These are phyloP conservation scores for Ephialtes manifestator DNA, from an alignment of 2,888 invertebrate genomes.

Conservation along the genomic window DNA sequence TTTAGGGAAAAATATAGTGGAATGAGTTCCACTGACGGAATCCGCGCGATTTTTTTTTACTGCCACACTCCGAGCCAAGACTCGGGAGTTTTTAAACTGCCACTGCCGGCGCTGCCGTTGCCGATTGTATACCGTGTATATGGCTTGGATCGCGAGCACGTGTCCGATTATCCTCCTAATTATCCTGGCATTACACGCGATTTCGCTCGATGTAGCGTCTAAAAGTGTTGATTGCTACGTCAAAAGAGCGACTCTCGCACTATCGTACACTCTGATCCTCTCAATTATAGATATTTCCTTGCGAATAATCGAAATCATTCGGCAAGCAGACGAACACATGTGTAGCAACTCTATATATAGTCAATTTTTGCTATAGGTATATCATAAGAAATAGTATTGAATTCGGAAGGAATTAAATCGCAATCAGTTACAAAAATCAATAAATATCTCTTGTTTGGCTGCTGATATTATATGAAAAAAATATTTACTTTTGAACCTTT, in stretches of 20 bases:
- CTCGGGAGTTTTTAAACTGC: slow-evolving; percentile 47
- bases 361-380: not conserved
- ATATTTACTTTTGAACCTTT: too few relatives aligned
- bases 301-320: slow-evolving; percentile 33
- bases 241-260: slow-evolving; percentile 61
- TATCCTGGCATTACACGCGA: slow-evolving; percentile 79
- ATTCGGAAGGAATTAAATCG: too few relatives aligned
- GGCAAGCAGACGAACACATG: not conserved
- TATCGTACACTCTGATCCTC: slow-evolving; percentile 49
- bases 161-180: slow-evolving; percentile 78
- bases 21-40: slow-evolving; percentile 65
- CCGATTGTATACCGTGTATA: slow-evolving; percentile 37
- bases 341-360: not conserved
- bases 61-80: slow-evolving; percentile 34
- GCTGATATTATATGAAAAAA: too few relatives aligned
- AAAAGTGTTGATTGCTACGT: slow-evolving; percentile 69
- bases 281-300: slow-evolving; percentile 42
- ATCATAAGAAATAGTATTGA: too few relatives aligned
- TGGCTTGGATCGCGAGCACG: slow-evolving; percentile 73
- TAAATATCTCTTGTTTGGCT: too few relatives aligned
- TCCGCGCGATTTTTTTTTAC: slow-evolving; percentile 34
- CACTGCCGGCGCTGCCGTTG: slow-evolving; percentile 49
- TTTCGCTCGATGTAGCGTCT: slow-evolving; percentile 69
- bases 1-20: not conserved
- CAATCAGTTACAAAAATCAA: too few relatives aligned